Conservation (phyloP, 2,888 invertebrate species). For the Heliconius ismenius region DNA sequence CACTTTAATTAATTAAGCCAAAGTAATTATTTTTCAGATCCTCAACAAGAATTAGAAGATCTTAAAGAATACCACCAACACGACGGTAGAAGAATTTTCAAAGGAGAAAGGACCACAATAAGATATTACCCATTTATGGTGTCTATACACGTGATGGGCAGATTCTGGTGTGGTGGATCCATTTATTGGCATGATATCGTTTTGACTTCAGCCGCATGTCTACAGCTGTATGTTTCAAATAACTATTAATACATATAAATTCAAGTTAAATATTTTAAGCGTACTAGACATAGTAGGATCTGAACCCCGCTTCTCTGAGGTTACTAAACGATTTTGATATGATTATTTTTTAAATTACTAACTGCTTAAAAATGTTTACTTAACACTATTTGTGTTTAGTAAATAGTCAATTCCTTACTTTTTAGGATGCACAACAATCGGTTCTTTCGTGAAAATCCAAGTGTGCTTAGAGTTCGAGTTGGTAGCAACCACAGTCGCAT, state of each 20-base stretch:
- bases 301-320: background rate
- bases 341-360: no score
- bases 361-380: background rate
- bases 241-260: background rate
- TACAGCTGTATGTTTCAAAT: slow-evolving; percentile 64
- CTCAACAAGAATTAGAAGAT: slow-evolving; percentile 64
- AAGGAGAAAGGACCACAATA: slow-evolving; percentile 65
- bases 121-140: slow-evolving; percentile 71
- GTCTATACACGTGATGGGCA: slow-evolving; percentile 69
- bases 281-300: background rate
- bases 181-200: slow-evolving; percentile 66
- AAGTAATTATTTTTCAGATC: slow-evolving; percentile 54
- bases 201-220: slow-evolving; percentile 70
- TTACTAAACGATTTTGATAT: background rate
- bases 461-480: slow-evolving; percentile 61
- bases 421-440: slow-evolving; percentile 74
- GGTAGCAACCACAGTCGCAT: slow-evolving; percentile 75
- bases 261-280: background rate
- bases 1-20: background rate
- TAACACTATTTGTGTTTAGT: no score
- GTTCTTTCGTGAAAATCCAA: slow-evolving; percentile 72
- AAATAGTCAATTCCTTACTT: background rate
- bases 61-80: slow-evolving; percentile 58
- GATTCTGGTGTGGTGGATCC: slow-evolving; percentile 74
- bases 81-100: slow-evolving; percentile 63